These are phyloP conservation scores for Mormoops blainvillei DNA, from an alignment of 2,113 vertebrate genomes.

Conservation along the genomic window DNA sequence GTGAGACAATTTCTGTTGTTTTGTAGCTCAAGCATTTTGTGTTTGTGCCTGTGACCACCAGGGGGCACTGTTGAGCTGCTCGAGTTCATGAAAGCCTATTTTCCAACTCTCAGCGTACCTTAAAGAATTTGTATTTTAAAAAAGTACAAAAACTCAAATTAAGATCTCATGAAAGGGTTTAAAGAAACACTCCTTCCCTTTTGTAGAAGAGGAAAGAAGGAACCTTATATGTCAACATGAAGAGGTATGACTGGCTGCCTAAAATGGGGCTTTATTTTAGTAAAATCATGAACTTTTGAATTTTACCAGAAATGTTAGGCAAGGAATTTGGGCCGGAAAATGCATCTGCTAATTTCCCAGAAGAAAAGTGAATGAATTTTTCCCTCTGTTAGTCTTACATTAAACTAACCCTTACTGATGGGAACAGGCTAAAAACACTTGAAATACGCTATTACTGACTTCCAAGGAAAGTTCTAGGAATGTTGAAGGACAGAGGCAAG, in stretches of 20 bases:
- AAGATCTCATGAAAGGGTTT: background rate
- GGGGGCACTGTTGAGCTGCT: slow-evolving; percentile 66
- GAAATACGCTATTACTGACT: slow-evolving; percentile 3
- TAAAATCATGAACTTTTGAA: background rate
- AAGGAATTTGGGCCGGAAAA: slow-evolving; percentile 15
- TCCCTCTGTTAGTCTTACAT: background rate
- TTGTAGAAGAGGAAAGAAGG: background rate
- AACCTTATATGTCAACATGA: background rate
- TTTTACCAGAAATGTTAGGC: slow-evolving; percentile 27
- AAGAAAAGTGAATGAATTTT: slow-evolving; percentile 37
- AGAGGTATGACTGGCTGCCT: background rate
- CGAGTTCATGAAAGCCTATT: background rate
- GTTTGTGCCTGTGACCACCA: slow-evolving; percentile 62
- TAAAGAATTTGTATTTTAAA: background rate
- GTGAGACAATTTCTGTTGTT: background rate
- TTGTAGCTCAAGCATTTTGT: background rate
- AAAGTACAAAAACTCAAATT: background rate
- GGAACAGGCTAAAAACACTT: slow-evolving; percentile 41
- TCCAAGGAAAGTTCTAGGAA: background rate
- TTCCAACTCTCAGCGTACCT: background rate
- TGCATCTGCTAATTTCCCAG: slow-evolving; percentile 37
- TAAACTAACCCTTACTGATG: slow-evolving; percentile 10
- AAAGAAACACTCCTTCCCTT: background rate
- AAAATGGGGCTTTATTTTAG: background rate
- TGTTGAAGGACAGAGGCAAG: slow-evolving; percentile 17